Evolutionary conservation across 2,888 invertebrate species (phyloP).

Genomic region (Neoscelio sp.): DNA sequence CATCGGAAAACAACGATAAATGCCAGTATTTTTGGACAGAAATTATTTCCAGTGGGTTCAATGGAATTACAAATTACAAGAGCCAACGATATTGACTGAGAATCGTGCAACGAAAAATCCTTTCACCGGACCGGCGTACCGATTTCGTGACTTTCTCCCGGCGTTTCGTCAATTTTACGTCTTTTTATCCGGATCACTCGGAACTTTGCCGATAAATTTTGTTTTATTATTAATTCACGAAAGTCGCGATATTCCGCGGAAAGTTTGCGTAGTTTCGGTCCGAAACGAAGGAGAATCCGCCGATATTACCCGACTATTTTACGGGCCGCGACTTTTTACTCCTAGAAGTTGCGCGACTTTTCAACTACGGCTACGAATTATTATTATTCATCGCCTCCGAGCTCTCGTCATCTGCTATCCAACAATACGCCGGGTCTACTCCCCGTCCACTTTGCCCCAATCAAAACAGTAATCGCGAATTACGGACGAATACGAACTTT

Average conservation of each 20-base stretch:
- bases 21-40: neutral
- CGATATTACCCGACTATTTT: slow-evolving; percentile 54
- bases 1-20: too few species aligned
- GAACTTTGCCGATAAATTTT: slow-evolving; percentile 58
- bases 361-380: slow-evolving; percentile 25
- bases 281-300: slow-evolving; percentile 50
- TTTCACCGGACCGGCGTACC: slow-evolving; percentile 48
- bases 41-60: neutral
- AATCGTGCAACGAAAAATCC: slow-evolving; percentile 17
- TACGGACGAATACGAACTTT: too few species aligned
- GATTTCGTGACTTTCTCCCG: slow-evolving; percentile 49
- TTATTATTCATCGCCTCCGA: slow-evolving; percentile 39
- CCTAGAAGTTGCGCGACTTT: slow-evolving; percentile 35
- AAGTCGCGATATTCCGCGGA: slow-evolving; percentile 47
- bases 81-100: neutral
- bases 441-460: neutral
- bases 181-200: slow-evolving; percentile 35
- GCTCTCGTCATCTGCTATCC: neutral
- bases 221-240: slow-evolving; percentile 63
- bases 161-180: slow-evolving; percentile 37
- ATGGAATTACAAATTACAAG: neutral
- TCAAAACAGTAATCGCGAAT: neutral
- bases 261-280: slow-evolving; percentile 48
- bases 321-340: slow-evolving; percentile 59
- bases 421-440: too few species aligned